phyloP scores from a whole-genome alignment of 1,140 invertebrate genomes.

The Chrysoperla carnea region DNA sequence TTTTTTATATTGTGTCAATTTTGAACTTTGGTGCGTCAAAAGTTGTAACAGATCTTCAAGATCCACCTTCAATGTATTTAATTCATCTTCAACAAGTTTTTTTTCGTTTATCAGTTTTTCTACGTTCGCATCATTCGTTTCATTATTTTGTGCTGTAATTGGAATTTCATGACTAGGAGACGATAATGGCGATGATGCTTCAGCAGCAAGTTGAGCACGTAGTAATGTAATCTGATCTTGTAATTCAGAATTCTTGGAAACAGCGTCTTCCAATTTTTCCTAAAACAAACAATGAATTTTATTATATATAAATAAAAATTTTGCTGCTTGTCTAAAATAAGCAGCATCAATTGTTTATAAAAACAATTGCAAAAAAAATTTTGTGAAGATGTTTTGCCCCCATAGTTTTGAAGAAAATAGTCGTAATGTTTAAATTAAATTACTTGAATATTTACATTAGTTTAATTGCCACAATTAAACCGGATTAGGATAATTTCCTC shows the following conservation, averaged over 20 bases:
- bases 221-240: conserved; percentile 77
- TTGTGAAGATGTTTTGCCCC: too few relatives aligned
- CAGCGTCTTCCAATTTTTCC: conserved; percentile 49
- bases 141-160: background rate
- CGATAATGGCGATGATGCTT: conserved; percentile 1
- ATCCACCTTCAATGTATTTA: conserved; percentile 63
- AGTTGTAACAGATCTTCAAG: conserved; percentile 80
- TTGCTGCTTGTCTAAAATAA: too few relatives aligned
- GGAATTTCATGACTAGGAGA: conserved; percentile 1
- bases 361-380: too few relatives aligned
- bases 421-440: too few relatives aligned
- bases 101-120: conserved; percentile 12
- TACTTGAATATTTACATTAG: too few relatives aligned
- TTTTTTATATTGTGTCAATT: conserved; percentile 51
- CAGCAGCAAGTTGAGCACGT: conserved; percentile 47
- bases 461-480: too few relatives aligned
- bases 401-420: too few relatives aligned
- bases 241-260: conserved; percentile 51
- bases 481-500: too few relatives aligned
- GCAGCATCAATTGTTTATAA: too few relatives aligned
- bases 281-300: conserved; percentile 21
- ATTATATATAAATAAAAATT: background rate
- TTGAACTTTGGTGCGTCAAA: conserved; percentile 66
- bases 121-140: conserved; percentile 9
- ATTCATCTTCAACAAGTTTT: conserved; percentile 25